Conservation (phyloP, 2,888 invertebrate genomes). For the Eristalis pertinax region DNA sequence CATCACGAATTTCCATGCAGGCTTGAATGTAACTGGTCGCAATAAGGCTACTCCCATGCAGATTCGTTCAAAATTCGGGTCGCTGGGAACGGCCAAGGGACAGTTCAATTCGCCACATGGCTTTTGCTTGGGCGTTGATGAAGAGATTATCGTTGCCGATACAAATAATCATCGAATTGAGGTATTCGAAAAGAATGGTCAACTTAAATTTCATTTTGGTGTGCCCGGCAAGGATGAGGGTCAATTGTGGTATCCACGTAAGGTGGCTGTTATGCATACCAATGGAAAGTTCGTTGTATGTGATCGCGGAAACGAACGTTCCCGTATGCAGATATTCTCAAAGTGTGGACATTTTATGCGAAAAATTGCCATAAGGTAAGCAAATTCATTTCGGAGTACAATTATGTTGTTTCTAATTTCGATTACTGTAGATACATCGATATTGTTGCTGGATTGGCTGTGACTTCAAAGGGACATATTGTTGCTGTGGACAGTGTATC, state of each 20-base stretch:
- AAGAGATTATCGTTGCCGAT: slow-evolving; percentile 97
- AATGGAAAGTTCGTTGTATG: slow-evolving; percentile 97
- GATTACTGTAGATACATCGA: slow-evolving; percentile 87
- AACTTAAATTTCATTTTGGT: slow-evolving; percentile 96
- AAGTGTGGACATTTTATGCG: slow-evolving; percentile 97
- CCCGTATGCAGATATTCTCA: slow-evolving; percentile 98
- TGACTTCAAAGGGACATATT: slow-evolving; percentile 95
- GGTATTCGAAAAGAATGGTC: slow-evolving; percentile 96
- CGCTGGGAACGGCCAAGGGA: slow-evolving; percentile 94
- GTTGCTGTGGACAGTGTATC: slow-evolving; percentile 98
- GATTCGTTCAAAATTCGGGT: slow-evolving; percentile 95
- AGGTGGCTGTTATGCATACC: slow-evolving; percentile 94
- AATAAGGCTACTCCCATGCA: slow-evolving; percentile 92
- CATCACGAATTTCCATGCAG: slow-evolving; percentile 80
- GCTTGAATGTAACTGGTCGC: slow-evolving; percentile 84
- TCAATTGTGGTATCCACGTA: slow-evolving; percentile 97
- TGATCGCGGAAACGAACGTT: slow-evolving; percentile 97
- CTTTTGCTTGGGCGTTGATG: slow-evolving; percentile 96
- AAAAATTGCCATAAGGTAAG: slow-evolving; percentile 90
- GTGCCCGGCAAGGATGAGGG: slow-evolving; percentile 97
- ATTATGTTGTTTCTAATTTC: background rate
- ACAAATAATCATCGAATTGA: slow-evolving; percentile 98
- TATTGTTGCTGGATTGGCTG: slow-evolving; percentile 96
- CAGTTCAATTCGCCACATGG: slow-evolving; percentile 99
- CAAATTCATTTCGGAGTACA: background rate